Conservation (phyloP, 2,888 invertebrate species). For the Polymixis lichenea region DNA sequence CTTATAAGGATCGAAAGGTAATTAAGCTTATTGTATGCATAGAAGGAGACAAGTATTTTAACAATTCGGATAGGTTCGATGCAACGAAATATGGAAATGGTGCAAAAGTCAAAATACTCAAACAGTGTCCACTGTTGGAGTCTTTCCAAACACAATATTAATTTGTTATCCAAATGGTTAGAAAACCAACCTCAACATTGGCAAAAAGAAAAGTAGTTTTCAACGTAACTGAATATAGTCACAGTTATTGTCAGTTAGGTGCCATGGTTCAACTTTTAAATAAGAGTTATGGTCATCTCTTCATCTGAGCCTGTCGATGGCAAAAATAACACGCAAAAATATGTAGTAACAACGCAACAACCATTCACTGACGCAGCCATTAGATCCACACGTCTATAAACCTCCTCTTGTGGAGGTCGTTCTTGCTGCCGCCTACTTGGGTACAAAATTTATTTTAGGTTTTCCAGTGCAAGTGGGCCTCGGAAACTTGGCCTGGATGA, state of each 20-base stretch:
- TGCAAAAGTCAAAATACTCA: no score
- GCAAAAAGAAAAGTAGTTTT: neutral
- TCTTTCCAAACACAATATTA: neutral
- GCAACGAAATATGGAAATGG: neutral
- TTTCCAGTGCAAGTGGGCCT: neutral
- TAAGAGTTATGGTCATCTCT: neutral
- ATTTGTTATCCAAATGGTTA: neutral
- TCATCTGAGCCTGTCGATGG: neutral
- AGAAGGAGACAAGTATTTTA: neutral
- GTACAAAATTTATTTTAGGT: neutral
- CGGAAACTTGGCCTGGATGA: neutral
- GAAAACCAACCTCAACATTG: neutral
- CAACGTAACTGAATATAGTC: neutral
- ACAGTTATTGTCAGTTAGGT: no score
- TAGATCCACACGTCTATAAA: neutral
- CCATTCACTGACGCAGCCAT: neutral
- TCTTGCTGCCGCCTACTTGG: no score
- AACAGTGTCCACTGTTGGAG: neutral
- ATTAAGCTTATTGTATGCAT: neutral
- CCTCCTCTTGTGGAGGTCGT: neutral
- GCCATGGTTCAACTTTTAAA: neutral
- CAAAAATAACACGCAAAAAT: no score
- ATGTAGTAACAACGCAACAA: no score
- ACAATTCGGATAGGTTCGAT: neutral
- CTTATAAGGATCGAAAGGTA: neutral